Percentiles rank a stretch among this genome's conserved stretches.
These are phyloP conservation scores for Pollicipes pollicipes DNA, from an alignment of 1,140 invertebrate species.

Conservation along the genomic window DNA sequence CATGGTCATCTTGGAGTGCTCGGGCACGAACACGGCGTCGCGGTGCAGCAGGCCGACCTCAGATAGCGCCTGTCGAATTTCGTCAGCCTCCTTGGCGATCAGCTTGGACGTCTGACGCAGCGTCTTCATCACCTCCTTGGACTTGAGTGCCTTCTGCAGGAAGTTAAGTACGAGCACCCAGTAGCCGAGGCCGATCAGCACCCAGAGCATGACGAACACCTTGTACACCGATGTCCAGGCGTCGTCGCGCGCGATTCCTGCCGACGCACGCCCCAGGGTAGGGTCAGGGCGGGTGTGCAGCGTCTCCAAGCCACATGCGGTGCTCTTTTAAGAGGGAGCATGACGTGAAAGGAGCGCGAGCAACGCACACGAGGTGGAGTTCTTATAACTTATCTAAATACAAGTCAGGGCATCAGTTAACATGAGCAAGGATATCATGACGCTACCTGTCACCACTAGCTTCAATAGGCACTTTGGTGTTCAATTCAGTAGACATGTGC, in stretches of 20 bases:
- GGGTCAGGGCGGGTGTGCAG: too few species aligned
- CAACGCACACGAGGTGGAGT: too few species aligned
- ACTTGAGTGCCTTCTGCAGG: conserved; percentile 23
- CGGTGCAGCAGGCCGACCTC: conserved; percentile 8
- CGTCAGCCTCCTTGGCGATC: conserved; percentile 16
- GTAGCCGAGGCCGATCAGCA: conserved; percentile 28
- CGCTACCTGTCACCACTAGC: too few species aligned
- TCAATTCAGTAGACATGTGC: too few species aligned
- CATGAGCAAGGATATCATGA: too few species aligned
- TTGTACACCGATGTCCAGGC: conserved; percentile 22
- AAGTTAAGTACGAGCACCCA: conserved; percentile 28
- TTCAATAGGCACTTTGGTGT: too few species aligned
- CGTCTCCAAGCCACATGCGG: too few species aligned
- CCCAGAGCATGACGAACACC: conserved; percentile 25
- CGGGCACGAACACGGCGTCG: background rate
- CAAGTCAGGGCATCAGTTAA: too few species aligned
- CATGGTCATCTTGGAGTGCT: background rate
- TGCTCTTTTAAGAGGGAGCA: too few species aligned
- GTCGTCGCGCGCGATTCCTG: background rate
- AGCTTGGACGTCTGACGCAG: conserved; percentile 9
- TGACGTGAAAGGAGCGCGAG: too few species aligned
- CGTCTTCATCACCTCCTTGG: conserved; percentile 14
- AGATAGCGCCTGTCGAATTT: conserved; percentile 13
- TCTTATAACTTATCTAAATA: too few species aligned
- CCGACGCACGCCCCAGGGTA: too few species aligned